Percentiles rank a stretch among this genome's conserved stretches.
Conservation (phyloP, 1,140 invertebrate species). For the Phortica variegata region DNA sequence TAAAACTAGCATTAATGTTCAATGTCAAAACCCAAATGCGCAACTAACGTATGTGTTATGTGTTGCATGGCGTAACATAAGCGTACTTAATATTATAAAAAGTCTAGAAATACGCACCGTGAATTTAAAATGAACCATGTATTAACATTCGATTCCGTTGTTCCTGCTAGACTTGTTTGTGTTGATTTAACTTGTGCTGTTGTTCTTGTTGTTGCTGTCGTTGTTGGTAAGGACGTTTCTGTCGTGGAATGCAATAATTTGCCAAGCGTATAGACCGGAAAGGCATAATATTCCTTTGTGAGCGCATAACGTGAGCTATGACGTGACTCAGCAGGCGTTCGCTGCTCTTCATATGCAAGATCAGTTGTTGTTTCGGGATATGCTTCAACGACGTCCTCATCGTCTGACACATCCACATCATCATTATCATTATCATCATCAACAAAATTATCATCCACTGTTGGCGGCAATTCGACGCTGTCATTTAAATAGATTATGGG, state of each 20-base stretch:
- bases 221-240: not conserved
- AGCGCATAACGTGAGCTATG: conserved; percentile 39
- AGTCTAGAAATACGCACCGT: conserved; percentile 21
- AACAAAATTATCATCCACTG: too few relatives aligned
- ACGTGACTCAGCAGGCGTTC: conserved; percentile 13
- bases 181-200: conserved; percentile 3
- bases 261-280: conserved; percentile 40
- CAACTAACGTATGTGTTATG: too few relatives aligned
- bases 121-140: conserved; percentile 52
- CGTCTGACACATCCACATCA: too few relatives aligned
- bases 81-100: not conserved
- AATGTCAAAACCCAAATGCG: too few relatives aligned
- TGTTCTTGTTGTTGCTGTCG: conserved; percentile 4
- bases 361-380: not conserved
- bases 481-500: conserved; percentile 44
- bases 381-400: too few relatives aligned
- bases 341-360: too few relatives aligned
- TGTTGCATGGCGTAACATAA: too few relatives aligned
- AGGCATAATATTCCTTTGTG: conserved; percentile 37
- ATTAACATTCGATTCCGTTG: conserved; percentile 9
- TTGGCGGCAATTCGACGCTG: conserved; percentile 26
- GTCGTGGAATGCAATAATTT: conserved; percentile 30
- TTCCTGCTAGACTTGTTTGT: conserved; percentile 5
- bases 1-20: not conserved
- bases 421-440: too few relatives aligned